Evolutionary conservation across 2,797 vertebrate genomes (phyloP), one percentile per base, ranked within the genome.

Genomic region (Megaceryle alcyon): DNA sequence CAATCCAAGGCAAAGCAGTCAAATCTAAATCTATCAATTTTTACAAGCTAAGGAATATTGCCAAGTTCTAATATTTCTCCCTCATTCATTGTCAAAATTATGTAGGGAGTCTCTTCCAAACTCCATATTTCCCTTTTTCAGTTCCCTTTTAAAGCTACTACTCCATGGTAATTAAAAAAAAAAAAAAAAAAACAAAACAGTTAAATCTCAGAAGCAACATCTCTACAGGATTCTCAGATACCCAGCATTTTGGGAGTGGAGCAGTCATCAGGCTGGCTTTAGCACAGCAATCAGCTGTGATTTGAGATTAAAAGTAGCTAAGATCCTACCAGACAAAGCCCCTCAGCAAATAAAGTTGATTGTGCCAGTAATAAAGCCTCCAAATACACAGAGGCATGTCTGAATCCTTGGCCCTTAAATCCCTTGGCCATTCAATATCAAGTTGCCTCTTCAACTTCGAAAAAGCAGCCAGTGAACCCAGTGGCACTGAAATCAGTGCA

Each of bases 41-140:
- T 95, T 96, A 96, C 90, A 92, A 92, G 95, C 64, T 90, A 92
- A 95, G 90, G 71, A 96, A 65, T 88, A 92, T 41, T 91, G 94
- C 95, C 96, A 95, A 94, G 60, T 86, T 86, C 80, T 94, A 94
- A 94, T 84, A 90, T 96, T 94, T 92, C 87, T 96, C 49, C 68
- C 56, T 31, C 37, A 68, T 93, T 91, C 63, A 68, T 20, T 65
- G 70, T 82, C 49, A 71, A 64, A 95, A 87, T 46, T 10, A 64
- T 39, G 22, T n/a, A 83, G 7, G 25, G 73, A 92, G 29, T 44
- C 56, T 88, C 60, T 80, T 88, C 91, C 92, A 94, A 96, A 84
- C 41, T 80, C 70, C n/a, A 86, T 6, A 73, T 75, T 86, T 91
- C 56, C 35, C 66, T 89, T 87, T 51, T 66, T 37, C 49, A 61